Conservation (phyloP, 2,888 invertebrate genomes). For the Pammene aurita region DNA sequence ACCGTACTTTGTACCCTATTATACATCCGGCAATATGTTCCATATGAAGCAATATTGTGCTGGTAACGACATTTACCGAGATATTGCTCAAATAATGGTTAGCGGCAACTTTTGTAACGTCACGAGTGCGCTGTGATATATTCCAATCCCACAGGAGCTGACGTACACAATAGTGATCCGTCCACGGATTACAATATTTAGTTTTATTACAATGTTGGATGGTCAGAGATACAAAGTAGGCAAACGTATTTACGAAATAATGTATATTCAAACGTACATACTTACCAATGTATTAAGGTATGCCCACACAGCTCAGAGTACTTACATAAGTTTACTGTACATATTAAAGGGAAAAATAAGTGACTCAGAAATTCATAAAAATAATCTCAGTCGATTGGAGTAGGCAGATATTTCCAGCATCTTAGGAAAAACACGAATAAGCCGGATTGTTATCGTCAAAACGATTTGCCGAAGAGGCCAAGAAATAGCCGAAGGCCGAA, state of each 20-base stretch:
- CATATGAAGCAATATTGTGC: conserved; percentile 11
- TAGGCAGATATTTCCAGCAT: not conserved
- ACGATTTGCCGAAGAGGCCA: conserved; percentile 7
- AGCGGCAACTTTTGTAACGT: conserved; percentile 9
- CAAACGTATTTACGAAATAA: not conserved
- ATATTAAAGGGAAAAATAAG: not conserved
- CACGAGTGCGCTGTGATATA: not conserved
- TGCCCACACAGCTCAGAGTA: not conserved
- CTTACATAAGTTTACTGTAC: not conserved
- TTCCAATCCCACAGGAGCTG: not conserved
- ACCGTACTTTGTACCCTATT: conserved; percentile 20
- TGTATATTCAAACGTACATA: not conserved
- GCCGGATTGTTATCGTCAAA: conserved; percentile 19
- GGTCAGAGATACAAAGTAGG: no score
- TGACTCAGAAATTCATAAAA: not conserved
- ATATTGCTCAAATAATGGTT: conserved; percentile 17
- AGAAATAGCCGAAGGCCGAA: conserved; percentile 17
- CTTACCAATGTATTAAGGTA: no score
- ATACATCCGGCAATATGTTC: conserved; percentile 9
- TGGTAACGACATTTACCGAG: not conserved
- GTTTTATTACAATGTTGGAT: not conserved
- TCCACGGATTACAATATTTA: not conserved
- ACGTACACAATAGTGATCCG: not conserved
- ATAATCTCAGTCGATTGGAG: not conserved
- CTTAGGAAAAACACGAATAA: conserved; percentile 26